These are phyloP conservation scores for Agrypnia vestita DNA, from an alignment of 1,140 invertebrate species.

Conservation along the genomic window DNA sequence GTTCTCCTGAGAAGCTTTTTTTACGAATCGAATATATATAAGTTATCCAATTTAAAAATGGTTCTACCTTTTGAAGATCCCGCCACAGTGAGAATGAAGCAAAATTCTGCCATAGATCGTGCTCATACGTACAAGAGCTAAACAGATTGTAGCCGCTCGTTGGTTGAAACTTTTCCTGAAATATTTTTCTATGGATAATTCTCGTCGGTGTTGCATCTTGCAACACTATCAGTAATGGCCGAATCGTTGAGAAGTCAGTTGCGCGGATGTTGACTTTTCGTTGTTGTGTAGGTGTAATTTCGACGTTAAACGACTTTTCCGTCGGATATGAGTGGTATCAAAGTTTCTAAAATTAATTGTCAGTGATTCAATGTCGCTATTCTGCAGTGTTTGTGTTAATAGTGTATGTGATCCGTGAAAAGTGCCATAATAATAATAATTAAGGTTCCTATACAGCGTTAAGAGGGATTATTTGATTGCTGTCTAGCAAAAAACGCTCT, in stretches of 20 bases:
- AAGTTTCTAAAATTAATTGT: conserved; percentile 17
- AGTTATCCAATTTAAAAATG: too few species aligned
- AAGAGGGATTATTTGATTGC: conserved; percentile 48
- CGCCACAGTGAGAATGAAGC: too few species aligned
- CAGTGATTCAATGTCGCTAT: conserved; percentile 49
- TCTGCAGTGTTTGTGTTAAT: conserved; percentile 34
- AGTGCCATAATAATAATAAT: conserved; percentile 30
- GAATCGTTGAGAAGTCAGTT: conserved; percentile 31
- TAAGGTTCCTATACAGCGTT: conserved; percentile 36
- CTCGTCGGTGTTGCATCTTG: conserved; percentile 5
- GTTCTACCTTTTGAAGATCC: too few species aligned
- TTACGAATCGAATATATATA: too few species aligned
- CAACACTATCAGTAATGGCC: conserved; percentile 53
- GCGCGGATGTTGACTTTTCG: conserved; percentile 18
- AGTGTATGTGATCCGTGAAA: conserved; percentile 48
- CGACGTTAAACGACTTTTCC: conserved; percentile 42
- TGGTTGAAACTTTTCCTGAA: neutral
- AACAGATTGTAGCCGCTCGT: neutral
- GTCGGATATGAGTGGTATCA: conserved; percentile 50
- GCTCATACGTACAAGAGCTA: neutral
- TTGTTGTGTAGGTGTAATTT: conserved; percentile 52
- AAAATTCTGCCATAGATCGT: too few species aligned
- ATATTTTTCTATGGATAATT: conserved; percentile 1
- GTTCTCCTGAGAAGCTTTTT: too few species aligned
- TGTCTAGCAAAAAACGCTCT: conserved; percentile 32